A percentile compares a stretch with the other conserved stretches of the same genome.
phyloP scores from a whole-genome alignment of 2,888 invertebrate genomes.

The Trachelus stipa region DNA sequence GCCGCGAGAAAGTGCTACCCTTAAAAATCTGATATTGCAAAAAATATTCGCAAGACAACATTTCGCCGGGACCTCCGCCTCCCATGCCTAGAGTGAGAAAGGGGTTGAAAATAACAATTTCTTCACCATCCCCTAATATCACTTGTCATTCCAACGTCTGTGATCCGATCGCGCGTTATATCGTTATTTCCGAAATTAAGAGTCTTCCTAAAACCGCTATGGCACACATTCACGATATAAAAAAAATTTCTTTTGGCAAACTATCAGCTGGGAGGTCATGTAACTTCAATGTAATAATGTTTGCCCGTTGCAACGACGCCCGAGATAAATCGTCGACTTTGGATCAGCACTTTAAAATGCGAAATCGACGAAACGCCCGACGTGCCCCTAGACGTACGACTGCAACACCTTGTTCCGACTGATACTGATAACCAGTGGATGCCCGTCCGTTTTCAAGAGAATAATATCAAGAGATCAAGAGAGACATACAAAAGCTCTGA shows the following conservation, averaged over 20 bases:
- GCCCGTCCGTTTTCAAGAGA: background rate
- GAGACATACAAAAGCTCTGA: background rate
- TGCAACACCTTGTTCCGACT: slow-evolving; percentile 33
- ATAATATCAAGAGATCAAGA: background rate
- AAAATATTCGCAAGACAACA: background rate
- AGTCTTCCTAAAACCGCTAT: background rate
- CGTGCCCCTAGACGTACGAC: slow-evolving; percentile 25
- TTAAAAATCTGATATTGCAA: background rate
- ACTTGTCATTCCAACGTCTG: too few species aligned
- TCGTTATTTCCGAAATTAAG: background rate
- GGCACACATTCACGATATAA: background rate
- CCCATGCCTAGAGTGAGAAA: background rate
- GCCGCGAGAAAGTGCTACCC: background rate
- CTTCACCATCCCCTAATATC: background rate
- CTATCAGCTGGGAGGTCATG: background rate
- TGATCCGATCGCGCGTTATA: too few species aligned
- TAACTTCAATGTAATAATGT: slow-evolving; percentile 32
- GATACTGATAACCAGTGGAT: slow-evolving; percentile 27
- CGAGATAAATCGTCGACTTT: slow-evolving; percentile 48
- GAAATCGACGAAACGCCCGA: slow-evolving; percentile 36
- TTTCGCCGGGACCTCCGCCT: background rate
- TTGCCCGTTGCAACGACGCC: slow-evolving; percentile 32
- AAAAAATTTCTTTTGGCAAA: background rate
- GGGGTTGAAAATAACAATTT: background rate
- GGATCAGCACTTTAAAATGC: slow-evolving; percentile 44